Base-by-base conservation (phyloP, 2,797 vertebrate species). In the Nothura maculosa region DNA sequence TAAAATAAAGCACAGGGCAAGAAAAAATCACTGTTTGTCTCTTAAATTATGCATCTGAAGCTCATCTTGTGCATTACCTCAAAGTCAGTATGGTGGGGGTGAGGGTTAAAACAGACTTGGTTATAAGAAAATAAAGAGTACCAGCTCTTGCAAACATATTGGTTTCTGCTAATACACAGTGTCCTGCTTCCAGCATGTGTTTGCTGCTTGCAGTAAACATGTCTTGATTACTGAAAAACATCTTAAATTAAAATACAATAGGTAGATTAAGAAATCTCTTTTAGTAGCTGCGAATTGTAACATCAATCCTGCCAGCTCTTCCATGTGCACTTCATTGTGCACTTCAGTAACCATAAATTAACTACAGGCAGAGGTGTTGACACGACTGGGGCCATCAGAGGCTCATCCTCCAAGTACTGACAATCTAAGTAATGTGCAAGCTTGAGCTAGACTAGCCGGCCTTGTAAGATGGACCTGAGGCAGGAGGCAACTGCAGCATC, bases 231-330 rank as follows among this genome's bases (percentile, higher is more conserved):
- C 43, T 32, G 57, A 57, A 79, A 92, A 77, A 83, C 0, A 62
- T 79, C 62, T 76, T 70, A 60, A 90, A 89, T 93, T 90, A 89
- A 93, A 90, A 66, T 63, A 85, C 84, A 94, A 94, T 81, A 89
- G 62, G 84, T 85, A 57, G 36, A 73, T 96, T 90, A 94, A 90
- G 94, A 94, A 95, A 89, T 83, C 30, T 92, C 52, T 86, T 25
- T 66, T 81, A 63, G 20, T 63, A 87, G 67, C 62, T 79, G 57
- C 47, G 79, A 87, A 91, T 89, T 60, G 81, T 52, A 18, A 36
- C 25, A 85, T 32, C 67, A 85, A 69, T 70, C 55, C 87, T 91
- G 63, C 80, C 81, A 92, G 67, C 38, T 87, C 74, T 64, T 79
- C 69, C 85, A 79, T 74, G 83, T 7, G 36, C 0, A 0, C 70